These are phyloP conservation scores for Seriola rivoliana DNA, from an alignment of 2,113 vertebrate species.

Conservation along the genomic window DNA sequence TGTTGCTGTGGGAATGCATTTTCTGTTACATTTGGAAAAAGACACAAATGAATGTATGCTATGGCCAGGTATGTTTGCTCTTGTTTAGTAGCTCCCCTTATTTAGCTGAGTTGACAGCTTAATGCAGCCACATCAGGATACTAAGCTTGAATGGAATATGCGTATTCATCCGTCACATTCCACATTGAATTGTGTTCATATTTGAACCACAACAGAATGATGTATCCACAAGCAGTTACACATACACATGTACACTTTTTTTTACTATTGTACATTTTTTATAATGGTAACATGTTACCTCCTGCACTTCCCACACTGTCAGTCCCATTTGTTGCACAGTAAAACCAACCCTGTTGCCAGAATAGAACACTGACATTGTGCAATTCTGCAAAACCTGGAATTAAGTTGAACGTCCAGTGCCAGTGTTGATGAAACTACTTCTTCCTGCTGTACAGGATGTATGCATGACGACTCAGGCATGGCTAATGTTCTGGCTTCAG, in stretches of 20 bases:
- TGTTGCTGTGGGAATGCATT: background rate
- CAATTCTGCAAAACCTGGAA: background rate
- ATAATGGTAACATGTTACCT: too few species aligned
- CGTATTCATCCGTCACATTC: background rate
- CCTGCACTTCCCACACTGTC: too few species aligned
- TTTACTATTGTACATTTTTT: too few species aligned
- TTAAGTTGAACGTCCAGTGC: background rate
- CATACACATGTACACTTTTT: too few species aligned
- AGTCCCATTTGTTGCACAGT: background rate
- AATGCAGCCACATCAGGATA: background rate
- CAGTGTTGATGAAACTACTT: background rate
- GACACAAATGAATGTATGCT: background rate
- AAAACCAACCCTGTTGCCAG: background rate
- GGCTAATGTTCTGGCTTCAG: too few species aligned
- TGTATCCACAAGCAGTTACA: too few species aligned
- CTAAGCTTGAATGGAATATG: background rate
- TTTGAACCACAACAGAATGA: too few species aligned
- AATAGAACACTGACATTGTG: background rate
- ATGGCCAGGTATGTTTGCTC: background rate
- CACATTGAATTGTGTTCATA: background rate
- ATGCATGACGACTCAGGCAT: too few species aligned
- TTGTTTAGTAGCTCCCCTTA: background rate
- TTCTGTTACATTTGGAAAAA: background rate
- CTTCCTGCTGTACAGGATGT: background rate
- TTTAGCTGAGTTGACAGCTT: background rate